Conservation (phyloP, 2,113 vertebrate species). For the Polypterus bichir region DNA sequence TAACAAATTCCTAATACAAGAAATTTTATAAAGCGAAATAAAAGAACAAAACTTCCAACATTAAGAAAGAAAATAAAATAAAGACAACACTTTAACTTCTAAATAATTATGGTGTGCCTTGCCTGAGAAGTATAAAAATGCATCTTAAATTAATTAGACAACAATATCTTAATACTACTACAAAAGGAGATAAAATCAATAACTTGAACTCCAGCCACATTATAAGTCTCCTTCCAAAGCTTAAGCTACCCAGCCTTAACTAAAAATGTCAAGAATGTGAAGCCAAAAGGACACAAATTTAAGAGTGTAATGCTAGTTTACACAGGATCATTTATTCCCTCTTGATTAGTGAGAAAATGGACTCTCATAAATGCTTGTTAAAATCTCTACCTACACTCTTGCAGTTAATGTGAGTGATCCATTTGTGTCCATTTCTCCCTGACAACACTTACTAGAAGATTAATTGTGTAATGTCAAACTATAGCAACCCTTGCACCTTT, state of each 20-base stretch:
- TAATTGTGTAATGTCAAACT: slow-evolving; percentile 98
- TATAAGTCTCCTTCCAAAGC: slow-evolving; percentile 20
- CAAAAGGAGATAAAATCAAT: no score
- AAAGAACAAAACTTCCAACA: no score
- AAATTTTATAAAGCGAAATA: no score
- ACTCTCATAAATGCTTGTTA: slow-evolving; percentile 99
- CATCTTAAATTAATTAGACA: no score
- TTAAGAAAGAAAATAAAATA: no score
- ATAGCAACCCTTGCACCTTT: slow-evolving; percentile 94
- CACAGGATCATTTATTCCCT: slow-evolving; percentile 94
- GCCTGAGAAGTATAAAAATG: no score
- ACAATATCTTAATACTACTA: no score
- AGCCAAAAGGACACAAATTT: slow-evolving; percentile 81
- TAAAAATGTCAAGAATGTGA: slow-evolving; percentile 72
- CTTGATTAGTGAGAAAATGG: slow-evolving; percentile 99
- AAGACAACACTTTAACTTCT: no score
- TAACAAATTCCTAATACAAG: no score
- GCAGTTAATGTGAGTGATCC: slow-evolving; percentile 98
- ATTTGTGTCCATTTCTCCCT: slow-evolving; percentile 98
- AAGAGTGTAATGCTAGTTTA: slow-evolving; percentile 88
- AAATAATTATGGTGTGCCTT: no score
- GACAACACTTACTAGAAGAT: slow-evolving; percentile 99
- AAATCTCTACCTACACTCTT: slow-evolving; percentile 98
- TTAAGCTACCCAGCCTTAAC: slow-evolving; percentile 68
- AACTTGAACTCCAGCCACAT: no score